Percentiles rank a stretch among this genome's conserved stretches.
phyloP scores from a whole-genome alignment of 2,888 invertebrate species.

The Noctua pronuba region DNA sequence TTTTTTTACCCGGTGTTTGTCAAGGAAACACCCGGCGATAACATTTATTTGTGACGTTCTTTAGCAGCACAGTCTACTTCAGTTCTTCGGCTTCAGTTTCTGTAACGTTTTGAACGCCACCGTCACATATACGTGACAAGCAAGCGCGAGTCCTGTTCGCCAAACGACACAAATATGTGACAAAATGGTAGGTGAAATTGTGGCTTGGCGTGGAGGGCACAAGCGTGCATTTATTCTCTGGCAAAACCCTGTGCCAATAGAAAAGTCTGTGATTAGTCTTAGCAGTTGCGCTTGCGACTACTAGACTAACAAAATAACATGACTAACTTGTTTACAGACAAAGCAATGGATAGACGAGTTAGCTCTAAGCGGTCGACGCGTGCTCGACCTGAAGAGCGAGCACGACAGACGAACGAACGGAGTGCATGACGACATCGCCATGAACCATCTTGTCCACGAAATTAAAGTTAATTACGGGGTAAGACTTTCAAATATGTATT shows the following conservation, averaged over 20 bases:
- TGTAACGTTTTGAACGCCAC: background rate
- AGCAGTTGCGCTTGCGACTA: too few relatives aligned
- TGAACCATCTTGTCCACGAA: slow-evolving; percentile 85
- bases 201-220: too few relatives aligned
- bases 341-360: slow-evolving; percentile 84
- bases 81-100: background rate
- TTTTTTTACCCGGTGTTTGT: background rate
- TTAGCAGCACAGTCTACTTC: background rate
- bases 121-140: too few relatives aligned
- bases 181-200: too few relatives aligned
- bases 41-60: background rate
- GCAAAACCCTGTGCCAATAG: background rate
- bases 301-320: background rate
- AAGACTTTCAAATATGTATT: slow-evolving; percentile 57
- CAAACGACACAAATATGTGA: too few relatives aligned
- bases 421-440: slow-evolving; percentile 82
- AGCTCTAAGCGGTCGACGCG: slow-evolving; percentile 78
- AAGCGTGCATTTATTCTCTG: too few relatives aligned
- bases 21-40: background rate
- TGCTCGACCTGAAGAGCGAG: slow-evolving; percentile 79
- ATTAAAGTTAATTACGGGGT: slow-evolving; percentile 87
- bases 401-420: slow-evolving; percentile 81
- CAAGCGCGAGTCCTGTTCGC: too few relatives aligned
- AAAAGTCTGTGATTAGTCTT: background rate
- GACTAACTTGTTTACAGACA: slow-evolving; percentile 65